Conservation (phyloP, 2,113 vertebrate species). For the Rynchops niger region DNA sequence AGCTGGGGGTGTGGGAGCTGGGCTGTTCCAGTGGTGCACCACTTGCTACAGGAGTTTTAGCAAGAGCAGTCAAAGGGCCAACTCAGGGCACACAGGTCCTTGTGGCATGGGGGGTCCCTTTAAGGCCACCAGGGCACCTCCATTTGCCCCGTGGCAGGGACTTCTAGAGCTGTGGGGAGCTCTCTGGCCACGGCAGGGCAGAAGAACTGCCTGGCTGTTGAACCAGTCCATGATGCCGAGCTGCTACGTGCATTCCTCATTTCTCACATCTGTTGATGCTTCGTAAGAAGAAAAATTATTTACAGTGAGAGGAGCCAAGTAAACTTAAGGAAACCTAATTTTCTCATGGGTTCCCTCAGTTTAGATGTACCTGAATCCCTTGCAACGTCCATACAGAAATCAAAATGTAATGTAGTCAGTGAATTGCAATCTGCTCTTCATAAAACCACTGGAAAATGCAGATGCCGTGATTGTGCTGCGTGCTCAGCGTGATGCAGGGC, state of each 20-base stretch:
- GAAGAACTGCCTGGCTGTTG: neutral
- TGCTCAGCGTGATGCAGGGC: neutral
- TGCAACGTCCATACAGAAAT: neutral
- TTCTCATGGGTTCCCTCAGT: neutral
- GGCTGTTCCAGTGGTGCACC: neutral
- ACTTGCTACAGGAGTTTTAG: neutral
- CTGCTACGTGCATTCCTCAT: neutral
- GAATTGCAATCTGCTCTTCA: neutral
- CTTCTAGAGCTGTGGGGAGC: neutral
- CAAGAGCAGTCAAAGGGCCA: neutral
- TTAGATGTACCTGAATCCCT: neutral
- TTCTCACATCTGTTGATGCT: neutral
- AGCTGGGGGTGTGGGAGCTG: neutral
- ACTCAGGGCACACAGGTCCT: rapidly evolving
- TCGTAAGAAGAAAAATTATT: neutral
- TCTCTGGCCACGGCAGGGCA: neutral
- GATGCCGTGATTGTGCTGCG: neutral
- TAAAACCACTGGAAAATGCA: neutral
- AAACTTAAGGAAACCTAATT: neutral
- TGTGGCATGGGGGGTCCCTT: neutral
- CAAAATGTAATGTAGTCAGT: neutral
- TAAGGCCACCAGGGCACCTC: neutral
- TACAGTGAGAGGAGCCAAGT: neutral
- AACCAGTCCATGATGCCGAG: neutral
- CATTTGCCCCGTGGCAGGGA: neutral